phyloP scores from a whole-genome alignment of 37 sponge, comb jelly and placozoan species.

The Spongia lamella region DNA sequence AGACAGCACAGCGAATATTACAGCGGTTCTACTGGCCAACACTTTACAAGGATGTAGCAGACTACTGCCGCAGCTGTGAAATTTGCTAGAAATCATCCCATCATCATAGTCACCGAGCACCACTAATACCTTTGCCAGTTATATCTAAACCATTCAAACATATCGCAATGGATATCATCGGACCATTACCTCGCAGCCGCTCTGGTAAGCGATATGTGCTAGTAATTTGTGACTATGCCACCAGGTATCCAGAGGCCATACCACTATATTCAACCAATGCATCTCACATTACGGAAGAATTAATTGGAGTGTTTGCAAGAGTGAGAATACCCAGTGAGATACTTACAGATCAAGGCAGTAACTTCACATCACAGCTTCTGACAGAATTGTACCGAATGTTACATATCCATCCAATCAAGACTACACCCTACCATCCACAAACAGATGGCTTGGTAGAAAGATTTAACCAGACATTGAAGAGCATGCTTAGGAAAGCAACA shows the following conservation, averaged over 20 bases:
- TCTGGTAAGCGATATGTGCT: slow-evolving; percentile 46
- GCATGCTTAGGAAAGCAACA: slow-evolving; percentile 2
- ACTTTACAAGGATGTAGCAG: slow-evolving; percentile 30
- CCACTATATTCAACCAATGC: slow-evolving; percentile 47
- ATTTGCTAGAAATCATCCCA: slow-evolving; percentile 11
- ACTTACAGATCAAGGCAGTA: too few species aligned
- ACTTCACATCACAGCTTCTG: too few species aligned
- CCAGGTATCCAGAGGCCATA: slow-evolving; percentile 61
- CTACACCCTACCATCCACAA: slow-evolving; percentile 60
- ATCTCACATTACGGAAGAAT: slow-evolving; percentile 46
- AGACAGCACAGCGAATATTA: slow-evolving; percentile 47
- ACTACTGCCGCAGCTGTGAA: slow-evolving; percentile 38
- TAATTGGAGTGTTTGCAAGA: slow-evolving; percentile 42
- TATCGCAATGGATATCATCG: slow-evolving; percentile 68
- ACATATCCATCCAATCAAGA: too few species aligned
- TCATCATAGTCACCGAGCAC: slow-evolving; percentile 17
- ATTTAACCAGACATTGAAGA: neutral
- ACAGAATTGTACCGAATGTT: too few species aligned
- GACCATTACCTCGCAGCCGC: slow-evolving; percentile 42
- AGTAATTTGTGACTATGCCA: slow-evolving; percentile 71
- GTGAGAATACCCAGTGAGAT: too few species aligned
- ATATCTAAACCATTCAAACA: slow-evolving; percentile 51
- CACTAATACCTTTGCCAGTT: slow-evolving; percentile 58
- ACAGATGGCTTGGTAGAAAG: too few species aligned
- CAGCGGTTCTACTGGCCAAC: slow-evolving; percentile 59